Percentiles rank a stretch among this genome's conserved stretches.
Conservation (phyloP, 2,888 invertebrate species). For the Dasysyrphus albostriatus region DNA sequence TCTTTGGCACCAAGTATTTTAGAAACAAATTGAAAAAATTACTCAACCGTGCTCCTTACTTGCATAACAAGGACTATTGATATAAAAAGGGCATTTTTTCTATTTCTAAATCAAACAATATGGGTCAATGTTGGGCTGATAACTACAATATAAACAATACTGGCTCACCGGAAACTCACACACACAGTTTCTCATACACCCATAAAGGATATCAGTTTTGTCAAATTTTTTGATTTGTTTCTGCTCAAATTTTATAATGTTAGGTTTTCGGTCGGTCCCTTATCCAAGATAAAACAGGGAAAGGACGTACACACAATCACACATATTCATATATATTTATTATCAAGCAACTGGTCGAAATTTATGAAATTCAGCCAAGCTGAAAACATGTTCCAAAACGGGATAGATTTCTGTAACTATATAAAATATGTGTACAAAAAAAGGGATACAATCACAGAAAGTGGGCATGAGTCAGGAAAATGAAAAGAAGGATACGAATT, state of each 20-base stretch:
- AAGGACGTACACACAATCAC: neutral
- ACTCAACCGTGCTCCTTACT: constrained; percentile 43
- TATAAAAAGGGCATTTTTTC: constrained; percentile 17
- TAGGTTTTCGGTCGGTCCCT: neutral
- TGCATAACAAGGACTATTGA: constrained; percentile 22
- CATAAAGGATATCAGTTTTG: constrained; percentile 50
- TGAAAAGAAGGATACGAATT: constrained; percentile 23
- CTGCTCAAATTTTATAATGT: constrained; percentile 57
- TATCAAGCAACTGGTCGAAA: constrained; percentile 47
- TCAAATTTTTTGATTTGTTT: constrained; percentile 71
- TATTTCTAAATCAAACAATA: constrained; percentile 35
- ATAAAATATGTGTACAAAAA: neutral
- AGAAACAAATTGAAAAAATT: constrained; percentile 48
- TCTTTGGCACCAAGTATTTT: constrained; percentile 22
- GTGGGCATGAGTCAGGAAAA: constrained; percentile 55
- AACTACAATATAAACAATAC: constrained; percentile 51
- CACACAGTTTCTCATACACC: neutral
- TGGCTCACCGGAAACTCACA: constrained; percentile 13
- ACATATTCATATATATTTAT: neutral
- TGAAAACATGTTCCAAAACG: constrained; percentile 73
- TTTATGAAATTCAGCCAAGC: constrained; percentile 41
- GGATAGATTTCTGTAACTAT: constrained; percentile 23
- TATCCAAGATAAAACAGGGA: constrained; percentile 25
- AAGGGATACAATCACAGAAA: constrained; percentile 50
- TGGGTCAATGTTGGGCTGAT: constrained; percentile 62